Evolutionary conservation across 2,888 invertebrate genomes (phyloP).

Genomic region (Parapristionchus giblindavisi): DNA sequence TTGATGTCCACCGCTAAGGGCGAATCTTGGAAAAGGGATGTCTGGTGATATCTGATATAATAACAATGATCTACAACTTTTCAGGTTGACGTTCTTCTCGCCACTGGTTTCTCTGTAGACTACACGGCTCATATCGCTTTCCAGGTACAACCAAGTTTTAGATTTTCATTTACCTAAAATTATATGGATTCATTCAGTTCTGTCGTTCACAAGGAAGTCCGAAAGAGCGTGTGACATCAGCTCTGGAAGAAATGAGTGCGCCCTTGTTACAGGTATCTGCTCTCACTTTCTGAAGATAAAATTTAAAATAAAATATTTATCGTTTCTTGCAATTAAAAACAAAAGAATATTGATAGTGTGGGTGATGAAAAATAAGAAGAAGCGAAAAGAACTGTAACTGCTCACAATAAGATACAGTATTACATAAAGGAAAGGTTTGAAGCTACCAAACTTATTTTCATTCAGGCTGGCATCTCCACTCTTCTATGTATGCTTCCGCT

Average conservation of each 20-base stretch:
- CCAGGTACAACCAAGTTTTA: constrained; percentile 41
- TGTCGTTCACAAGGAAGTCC: constrained; percentile 56
- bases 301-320: background rate
- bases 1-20: too few species aligned
- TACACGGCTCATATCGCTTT: constrained; percentile 68
- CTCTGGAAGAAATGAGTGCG: constrained; percentile 62
- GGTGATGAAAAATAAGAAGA: too few species aligned
- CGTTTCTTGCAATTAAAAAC: too few species aligned
- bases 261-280: constrained; percentile 60
- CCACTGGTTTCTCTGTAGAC: constrained; percentile 66
- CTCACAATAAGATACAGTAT: too few species aligned
- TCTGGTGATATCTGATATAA: too few species aligned
- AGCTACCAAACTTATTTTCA: background rate
- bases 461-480: constrained; percentile 57
- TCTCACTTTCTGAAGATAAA: background rate
- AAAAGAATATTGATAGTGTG: too few species aligned
- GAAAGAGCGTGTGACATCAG: constrained; percentile 55
- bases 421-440: background rate
- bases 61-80: too few species aligned
- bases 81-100: constrained; percentile 63
- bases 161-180: background rate
- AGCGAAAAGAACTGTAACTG: too few species aligned
- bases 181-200: constrained; percentile 46
- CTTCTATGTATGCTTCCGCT: constrained; percentile 68
- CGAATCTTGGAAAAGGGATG: too few species aligned